Evolutionary conservation across 2,888 invertebrate genomes (phyloP), one percentile per base, ranked within the genome.

Genomic region (Stramonita haemastoma): DNA sequence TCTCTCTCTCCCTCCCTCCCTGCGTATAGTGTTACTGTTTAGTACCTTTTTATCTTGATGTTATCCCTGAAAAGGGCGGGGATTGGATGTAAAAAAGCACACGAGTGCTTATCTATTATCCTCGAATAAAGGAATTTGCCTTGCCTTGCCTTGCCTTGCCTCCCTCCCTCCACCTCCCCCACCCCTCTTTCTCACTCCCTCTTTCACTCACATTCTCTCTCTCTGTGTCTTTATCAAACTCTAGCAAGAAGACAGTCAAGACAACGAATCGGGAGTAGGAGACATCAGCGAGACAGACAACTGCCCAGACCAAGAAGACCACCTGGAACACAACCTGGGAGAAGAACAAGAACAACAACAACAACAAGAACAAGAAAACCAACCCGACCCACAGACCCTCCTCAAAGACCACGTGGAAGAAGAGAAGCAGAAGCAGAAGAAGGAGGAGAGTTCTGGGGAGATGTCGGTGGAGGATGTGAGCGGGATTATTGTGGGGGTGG

Each of bases 401-500:
- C 36, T 6, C 66, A 22, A 26, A 13, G 2, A 6, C 26, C 19
- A 13, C 26, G 19, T 2, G 13, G 17, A 13, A 22, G 19, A 22
- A 2, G 19, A 17, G 13, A 2, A 66, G 26, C 4, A 66, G 66
- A 17, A 66, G 26, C 4, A 66, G 66, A 17, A 66, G 66, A 17
- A 66, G 66, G 17, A 66, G 66, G n/a, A 70, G 66, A 17, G 26
- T 26, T 2, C 19, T 13, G 32, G 19, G 57, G 86, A 73, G 56
- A 90, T 90, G 56, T 92, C 93, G 81, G 89, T 95, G 60, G 95
- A 95, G 90, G 94, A 95, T 57, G 89, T 95, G 17, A 94, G 94
- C 8, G 91, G 93, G 73, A 93, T 94, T 1, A 93, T 95, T 73
- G 95, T 94, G 66, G 94, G 94, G 17, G 93, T 94, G 70, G 93